phyloP scores from a whole-genome alignment of 1,140 invertebrate species.

The Caenorhabditis remanei region DNA sequence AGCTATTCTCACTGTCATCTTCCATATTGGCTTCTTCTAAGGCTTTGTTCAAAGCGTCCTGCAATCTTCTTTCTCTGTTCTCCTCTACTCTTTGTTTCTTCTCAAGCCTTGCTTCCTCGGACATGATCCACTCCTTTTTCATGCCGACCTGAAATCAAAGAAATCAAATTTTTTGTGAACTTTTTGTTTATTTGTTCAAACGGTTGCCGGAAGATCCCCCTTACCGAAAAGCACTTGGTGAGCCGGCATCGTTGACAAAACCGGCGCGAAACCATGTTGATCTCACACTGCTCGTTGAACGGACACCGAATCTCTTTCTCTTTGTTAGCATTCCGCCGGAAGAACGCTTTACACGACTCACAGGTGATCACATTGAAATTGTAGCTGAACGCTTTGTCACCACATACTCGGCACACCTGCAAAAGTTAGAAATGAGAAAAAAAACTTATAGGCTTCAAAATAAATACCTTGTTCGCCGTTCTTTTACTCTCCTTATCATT shows the following conservation, averaged over 20 bases:
- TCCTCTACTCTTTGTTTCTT: slow-evolving; percentile 93
- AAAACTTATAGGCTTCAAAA: neutral
- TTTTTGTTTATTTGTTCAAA: neutral
- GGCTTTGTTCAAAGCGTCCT: neutral
- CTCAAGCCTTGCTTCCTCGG: slow-evolving; percentile 91
- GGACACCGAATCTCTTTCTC: slow-evolving; percentile 91
- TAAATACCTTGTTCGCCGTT: slow-evolving; percentile 18
- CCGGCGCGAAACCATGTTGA: slow-evolving; percentile 90
- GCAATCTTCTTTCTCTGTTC: slow-evolving; percentile 82
- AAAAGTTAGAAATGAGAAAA: neutral
- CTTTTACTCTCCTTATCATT: slow-evolving; percentile 41
- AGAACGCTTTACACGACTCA: slow-evolving; percentile 98
- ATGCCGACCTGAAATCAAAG: slow-evolving; percentile 84
- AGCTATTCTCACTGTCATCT: slow-evolving; percentile 16
- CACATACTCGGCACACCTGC: slow-evolving; percentile 87
- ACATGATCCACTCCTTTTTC: slow-evolving; percentile 97
- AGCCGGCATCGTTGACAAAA: slow-evolving; percentile 96
- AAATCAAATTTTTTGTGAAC: neutral
- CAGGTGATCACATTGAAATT: slow-evolving; percentile 98
- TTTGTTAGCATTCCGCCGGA: slow-evolving; percentile 92
- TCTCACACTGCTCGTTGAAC: slow-evolving; percentile 91
- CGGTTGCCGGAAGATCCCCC: neutral
- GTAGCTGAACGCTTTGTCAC: slow-evolving; percentile 92
- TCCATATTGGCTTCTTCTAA: neutral
- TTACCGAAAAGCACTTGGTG: slow-evolving; percentile 87